Evolutionary conservation across 1,140 invertebrate genomes (phyloP).

Genomic region (Ooceraea biroi): DNA sequence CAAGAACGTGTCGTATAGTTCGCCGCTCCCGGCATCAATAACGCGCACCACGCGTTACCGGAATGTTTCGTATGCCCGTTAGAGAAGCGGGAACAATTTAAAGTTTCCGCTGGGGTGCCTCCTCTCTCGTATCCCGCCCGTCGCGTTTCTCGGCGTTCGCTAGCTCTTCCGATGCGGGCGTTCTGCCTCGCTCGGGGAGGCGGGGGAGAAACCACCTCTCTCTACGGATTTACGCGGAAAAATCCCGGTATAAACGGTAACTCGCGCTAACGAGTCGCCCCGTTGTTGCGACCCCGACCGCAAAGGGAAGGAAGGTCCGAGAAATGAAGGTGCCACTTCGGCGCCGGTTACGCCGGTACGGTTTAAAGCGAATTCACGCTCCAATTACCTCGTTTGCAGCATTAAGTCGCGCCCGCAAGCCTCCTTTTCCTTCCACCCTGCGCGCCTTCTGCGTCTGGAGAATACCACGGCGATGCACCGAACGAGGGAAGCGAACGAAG

Average conservation of each 20-base stretch:
- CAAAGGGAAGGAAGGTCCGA: constrained; percentile 61
- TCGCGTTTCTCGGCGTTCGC: constrained; percentile 15
- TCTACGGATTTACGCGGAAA: constrained; percentile 65
- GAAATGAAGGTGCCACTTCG: constrained; percentile 71
- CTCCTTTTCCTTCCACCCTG: not conserved
- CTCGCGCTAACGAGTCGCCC: constrained; percentile 72
- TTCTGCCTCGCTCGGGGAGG: constrained; percentile 14
- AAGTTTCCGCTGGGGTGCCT: constrained; percentile 38
- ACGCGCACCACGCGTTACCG: constrained; percentile 54
- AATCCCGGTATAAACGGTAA: constrained; percentile 74
- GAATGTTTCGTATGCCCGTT: constrained; percentile 59
- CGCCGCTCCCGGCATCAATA: constrained; percentile 49
- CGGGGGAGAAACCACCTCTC: not conserved
- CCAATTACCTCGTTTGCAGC: constrained; percentile 79
- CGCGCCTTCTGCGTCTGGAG: not conserved
- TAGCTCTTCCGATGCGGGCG: constrained; percentile 4
- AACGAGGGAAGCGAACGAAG: not conserved
- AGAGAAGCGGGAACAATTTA: constrained; percentile 63
- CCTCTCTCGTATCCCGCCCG: constrained; percentile 38
- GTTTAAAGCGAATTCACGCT: constrained; percentile 77
- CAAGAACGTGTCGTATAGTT: constrained; percentile 59
- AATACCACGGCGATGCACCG: not conserved
- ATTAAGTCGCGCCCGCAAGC: constrained; percentile 63
- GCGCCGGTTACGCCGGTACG: constrained; percentile 54
- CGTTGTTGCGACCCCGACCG: constrained; percentile 43